Base-by-base conservation (phyloP, 2,888 invertebrate genomes). In the Coecobrya sp. region DNA sequence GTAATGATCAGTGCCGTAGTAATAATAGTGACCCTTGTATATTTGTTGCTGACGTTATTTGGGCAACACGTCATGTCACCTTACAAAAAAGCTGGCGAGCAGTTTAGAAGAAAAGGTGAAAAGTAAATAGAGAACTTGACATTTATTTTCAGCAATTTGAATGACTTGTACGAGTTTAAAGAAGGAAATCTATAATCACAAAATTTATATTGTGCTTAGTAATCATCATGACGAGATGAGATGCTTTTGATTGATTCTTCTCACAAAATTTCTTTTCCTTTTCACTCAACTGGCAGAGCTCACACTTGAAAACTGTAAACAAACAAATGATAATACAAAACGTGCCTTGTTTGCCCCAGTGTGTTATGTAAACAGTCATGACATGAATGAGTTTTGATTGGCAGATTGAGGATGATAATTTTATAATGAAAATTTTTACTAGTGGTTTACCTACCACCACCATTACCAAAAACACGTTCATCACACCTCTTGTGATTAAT, bases 341-440 rank as follows among this genome's bases (percentile, higher is more conserved):
- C 76, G 49, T 76, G 76, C 11, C 13, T 59, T 82, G 82, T 59
- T 82, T 55, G 59, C 36, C 27, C 82, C 55, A 59, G 4, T 42
- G 59, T 85, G 25, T 85, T 65, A 45, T 85, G 65, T 42, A 85
- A 62, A 85, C 65, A 85, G 65, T 70, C 70, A 70, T 86, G 86
- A 86, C 68, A 27, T 68, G 68, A 68, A 42, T 65, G 49, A n/a
- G 27, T 7, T 68, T 30, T 89, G 84, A 89, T 76, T 89, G 89
- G 59, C 89, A 89, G 82, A 89, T 89, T 89, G 76, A 84, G 89
- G 73, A 89, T 89, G 84, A 70, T 82, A 76, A 73, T n/a, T 4
- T 49, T 27, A 16, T 0, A 62, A 42, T 70, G 19, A 55, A 55
- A 84, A 25, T 22, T 16, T 36, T 89, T 52, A 73, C 70, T 89